These are phyloP conservation scores for Gallinago stenura DNA, from an alignment of 2,797 vertebrate species.

Conservation along the genomic window DNA sequence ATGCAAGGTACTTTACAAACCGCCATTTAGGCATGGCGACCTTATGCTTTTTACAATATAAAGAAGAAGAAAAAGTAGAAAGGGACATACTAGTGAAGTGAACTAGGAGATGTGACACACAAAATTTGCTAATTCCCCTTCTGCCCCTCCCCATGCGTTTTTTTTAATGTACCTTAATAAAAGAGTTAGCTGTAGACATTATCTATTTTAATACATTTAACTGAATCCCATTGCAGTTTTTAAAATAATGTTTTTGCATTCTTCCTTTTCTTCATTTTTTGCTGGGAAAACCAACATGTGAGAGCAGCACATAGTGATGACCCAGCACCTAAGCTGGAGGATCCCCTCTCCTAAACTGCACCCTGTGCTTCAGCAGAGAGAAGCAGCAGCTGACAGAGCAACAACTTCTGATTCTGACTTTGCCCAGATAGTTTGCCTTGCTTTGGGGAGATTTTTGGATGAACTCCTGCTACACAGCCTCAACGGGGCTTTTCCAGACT, in stretches of 20 bases:
- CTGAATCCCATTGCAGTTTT: not conserved
- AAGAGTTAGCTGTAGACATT: not conserved
- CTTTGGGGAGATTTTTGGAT: not conserved
- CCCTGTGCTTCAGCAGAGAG: not conserved
- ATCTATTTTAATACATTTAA: not conserved
- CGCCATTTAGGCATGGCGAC: not conserved
- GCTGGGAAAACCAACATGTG: not conserved
- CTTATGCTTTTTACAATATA: fast-evolving
- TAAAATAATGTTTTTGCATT: not conserved
- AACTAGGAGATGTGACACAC: not conserved
- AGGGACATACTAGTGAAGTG: not conserved
- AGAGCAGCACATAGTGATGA: not conserved
- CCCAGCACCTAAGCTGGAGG: not conserved
- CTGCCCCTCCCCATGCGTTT: not conserved
- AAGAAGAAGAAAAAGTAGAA: not conserved
- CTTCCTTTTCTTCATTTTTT: not conserved
- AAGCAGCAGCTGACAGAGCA: not conserved
- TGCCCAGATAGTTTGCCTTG: not conserved
- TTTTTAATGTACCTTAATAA: not conserved
- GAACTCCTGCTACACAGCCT: not conserved
- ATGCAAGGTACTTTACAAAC: not conserved
- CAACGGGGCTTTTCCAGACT: not conserved
- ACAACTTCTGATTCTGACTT: not conserved
- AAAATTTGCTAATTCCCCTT: not conserved
- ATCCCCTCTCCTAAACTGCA: not conserved